Evolutionary conservation across 2,797 vertebrate species (phyloP).

Genomic region (Percopsis omiscomaycus): DNA sequence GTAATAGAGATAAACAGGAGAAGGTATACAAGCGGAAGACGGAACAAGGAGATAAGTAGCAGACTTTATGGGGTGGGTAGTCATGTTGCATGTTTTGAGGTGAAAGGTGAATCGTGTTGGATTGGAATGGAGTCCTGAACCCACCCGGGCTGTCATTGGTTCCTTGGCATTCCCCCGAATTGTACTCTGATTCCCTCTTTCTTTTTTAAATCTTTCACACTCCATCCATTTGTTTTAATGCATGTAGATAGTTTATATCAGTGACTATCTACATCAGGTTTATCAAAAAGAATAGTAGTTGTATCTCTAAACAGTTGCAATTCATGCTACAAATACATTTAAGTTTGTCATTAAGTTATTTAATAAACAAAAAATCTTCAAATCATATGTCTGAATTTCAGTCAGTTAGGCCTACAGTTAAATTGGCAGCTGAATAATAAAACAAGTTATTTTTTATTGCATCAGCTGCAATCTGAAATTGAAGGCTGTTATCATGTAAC

Average conservation of each 20-base stretch:
- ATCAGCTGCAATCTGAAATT: no score
- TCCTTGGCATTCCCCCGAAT: constrained; percentile 4
- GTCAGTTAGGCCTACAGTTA: no score
- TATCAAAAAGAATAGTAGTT: no score
- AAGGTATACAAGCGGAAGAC: background rate
- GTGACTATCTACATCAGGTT: no score
- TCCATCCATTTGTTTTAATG: background rate
- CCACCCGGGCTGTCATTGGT: constrained; percentile 29
- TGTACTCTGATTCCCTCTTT: background rate
- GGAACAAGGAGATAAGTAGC: background rate
- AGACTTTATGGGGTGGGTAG: background rate
- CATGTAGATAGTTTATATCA: no score
- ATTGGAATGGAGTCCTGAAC: constrained; percentile 43
- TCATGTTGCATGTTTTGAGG: constrained; percentile 44
- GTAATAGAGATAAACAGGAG: no score
- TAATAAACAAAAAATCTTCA: background rate
- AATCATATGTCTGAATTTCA: no score
- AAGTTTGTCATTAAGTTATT: background rate
- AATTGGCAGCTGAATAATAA: no score
- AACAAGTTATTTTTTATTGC: no score
- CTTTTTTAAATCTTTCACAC: background rate
- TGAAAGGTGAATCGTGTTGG: constrained; percentile 53
- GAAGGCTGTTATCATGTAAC: no score
- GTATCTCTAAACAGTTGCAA: no score
- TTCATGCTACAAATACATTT: no score